Conservation (phyloP, 2,888 invertebrate genomes). For the Dusona sp. region DNA sequence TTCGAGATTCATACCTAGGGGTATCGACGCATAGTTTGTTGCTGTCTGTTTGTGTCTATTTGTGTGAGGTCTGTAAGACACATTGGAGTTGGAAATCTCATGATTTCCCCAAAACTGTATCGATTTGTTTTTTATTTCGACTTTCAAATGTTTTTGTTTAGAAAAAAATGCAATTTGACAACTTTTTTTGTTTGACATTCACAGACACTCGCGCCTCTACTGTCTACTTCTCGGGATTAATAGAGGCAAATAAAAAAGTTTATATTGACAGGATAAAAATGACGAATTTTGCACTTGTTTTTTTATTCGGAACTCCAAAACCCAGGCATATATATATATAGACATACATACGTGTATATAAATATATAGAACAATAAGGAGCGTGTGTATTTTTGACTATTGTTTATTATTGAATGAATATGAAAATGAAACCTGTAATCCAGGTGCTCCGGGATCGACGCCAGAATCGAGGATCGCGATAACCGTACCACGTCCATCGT, state of each 20-base stretch:
- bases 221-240: too few relatives aligned
- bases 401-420: conserved; percentile 9
- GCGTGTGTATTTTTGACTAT: not conserved
- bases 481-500: conserved; percentile 95
- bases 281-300: too few relatives aligned
- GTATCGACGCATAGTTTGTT: not conserved
- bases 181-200: too few relatives aligned
- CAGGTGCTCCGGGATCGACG: conserved; percentile 97
- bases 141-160: not conserved
- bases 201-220: too few relatives aligned
- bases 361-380: not conserved
- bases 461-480: conserved; percentile 99
- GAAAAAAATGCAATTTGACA: too few relatives aligned
- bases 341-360: not conserved
- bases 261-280: too few relatives aligned
- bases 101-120: too few relatives aligned
- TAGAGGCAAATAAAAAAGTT: too few relatives aligned
- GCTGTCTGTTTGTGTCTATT: not conserved
- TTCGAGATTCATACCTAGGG: too few relatives aligned
- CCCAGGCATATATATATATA: not conserved
- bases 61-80: not conserved
- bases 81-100: not conserved
- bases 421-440: conserved; percentile 90
- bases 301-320: too few relatives aligned
- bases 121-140: too few relatives aligned